Conservation (phyloP, 2,888 invertebrate genomes). For the Standfussiana lucernea region DNA sequence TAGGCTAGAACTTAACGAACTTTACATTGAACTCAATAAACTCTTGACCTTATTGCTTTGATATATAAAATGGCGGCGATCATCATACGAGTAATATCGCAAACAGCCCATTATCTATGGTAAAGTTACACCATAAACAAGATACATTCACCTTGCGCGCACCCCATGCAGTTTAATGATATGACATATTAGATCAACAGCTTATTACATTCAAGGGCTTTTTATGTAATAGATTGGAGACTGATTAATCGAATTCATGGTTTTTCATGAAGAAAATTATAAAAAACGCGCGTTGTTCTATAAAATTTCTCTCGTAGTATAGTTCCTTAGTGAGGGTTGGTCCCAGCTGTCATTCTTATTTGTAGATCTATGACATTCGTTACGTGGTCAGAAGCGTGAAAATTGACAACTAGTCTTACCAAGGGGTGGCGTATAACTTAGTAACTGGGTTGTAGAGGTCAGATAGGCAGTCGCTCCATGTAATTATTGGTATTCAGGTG, state of each 20-base stretch:
- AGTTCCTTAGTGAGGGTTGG: no score
- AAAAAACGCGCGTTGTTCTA: not conserved
- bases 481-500: no score
- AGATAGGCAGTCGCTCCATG: no score
- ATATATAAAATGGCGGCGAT: conserved; percentile 8
- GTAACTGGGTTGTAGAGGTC: no score
- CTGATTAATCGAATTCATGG: not conserved
- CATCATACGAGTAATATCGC: conserved; percentile 14
- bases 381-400: not conserved
- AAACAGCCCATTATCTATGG: conserved; percentile 14
- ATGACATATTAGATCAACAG: not conserved
- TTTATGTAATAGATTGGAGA: not conserved
- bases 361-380: no score
- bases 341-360: no score
- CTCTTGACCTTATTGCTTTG: not conserved
- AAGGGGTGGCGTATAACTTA: no score
- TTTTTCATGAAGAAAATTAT: not conserved
- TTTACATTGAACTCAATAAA: conserved; percentile 13
- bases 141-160: conserved; percentile 36
- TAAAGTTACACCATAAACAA: conserved; percentile 32
- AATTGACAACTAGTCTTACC: not conserved
- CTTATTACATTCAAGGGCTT: conserved; percentile 8
- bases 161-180: conserved; percentile 35
- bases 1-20: no score
- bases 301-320: not conserved